Percentiles rank a stretch among this genome's conserved stretches.
phyloP scores from a whole-genome alignment of 2,797 vertebrate genomes.

The Simalia tracyae region DNA sequence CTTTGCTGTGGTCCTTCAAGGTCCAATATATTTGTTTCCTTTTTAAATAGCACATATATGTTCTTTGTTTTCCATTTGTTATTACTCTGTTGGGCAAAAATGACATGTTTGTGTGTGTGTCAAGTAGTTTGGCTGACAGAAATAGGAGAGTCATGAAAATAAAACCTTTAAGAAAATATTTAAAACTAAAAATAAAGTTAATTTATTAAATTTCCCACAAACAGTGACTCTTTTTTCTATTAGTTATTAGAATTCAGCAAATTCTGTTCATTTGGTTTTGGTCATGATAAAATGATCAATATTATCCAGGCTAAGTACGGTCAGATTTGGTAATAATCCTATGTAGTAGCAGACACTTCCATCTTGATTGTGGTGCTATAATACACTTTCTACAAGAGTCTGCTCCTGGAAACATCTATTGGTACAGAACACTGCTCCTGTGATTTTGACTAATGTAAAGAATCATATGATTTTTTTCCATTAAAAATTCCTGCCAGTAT shows the following conservation, averaged over 20 bases:
- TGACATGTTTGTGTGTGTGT: no score
- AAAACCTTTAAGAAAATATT: background rate
- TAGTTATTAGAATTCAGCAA: constrained; percentile 8
- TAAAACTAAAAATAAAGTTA: background rate
- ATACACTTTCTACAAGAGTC: background rate
- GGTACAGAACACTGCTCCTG: background rate
- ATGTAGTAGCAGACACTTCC: no score
- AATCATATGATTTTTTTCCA: background rate
- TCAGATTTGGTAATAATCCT: background rate
- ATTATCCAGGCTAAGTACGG: background rate
- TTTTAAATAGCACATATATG: background rate
- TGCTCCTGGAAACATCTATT: background rate
- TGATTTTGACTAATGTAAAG: background rate
- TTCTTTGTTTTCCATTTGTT: background rate
- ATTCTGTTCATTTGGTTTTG: constrained; percentile 27
- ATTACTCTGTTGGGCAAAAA: background rate
- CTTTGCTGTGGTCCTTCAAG: background rate
- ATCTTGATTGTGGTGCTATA: no score
- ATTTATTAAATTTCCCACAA: no score
- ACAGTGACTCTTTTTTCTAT: constrained; percentile 23
- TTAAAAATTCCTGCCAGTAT: no score
- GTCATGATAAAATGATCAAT: constrained; percentile 38
- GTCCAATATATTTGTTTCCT: background rate
- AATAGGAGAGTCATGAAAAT: background rate
- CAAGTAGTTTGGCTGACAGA: background rate